Evolutionary conservation across 1,140 invertebrate genomes (phyloP), one percentile per base, ranked within the genome.

Genomic region (Aphidius ervi): DNA sequence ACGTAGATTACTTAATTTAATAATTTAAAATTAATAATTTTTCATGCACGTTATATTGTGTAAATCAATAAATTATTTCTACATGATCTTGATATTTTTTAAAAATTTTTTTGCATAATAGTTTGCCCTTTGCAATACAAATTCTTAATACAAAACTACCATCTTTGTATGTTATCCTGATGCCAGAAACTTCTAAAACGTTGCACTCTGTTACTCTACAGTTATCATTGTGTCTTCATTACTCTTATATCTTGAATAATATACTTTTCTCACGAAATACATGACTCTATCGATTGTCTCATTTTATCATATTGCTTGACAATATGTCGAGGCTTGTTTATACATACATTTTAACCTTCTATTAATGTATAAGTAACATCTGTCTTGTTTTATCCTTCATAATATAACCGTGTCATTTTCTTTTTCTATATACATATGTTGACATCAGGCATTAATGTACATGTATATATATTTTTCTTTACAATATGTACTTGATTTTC

Each of bases 141-240:
- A 39, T 58, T 42, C 48, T 41, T 40, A 6, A 16, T 20, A 20
- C 53, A 45, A 45, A 58, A 41, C 16, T 61, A 62, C 65, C 61
- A 64, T 57, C 56, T 54, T 9, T 63, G 67, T 67, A 74, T 80
- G 76, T 71, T 77, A 74, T 70, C 76, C 76, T 78, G 76, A 71
- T 79, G 67, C 57, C 68, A 57, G 70, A 70, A 75, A 77, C 70
- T 71, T 72, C 71, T 71, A 69, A 69, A 74, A 73, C 71, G 72
- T 75, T 74, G 74, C 72, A 77, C 76, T 79, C 75, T 76, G 75
- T 77, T 78, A 74, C 76, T 77, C 74, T 67, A 65, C 65, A 54
- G 69, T 67, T 65, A 56, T 67, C 70, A 55, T 56, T 56, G 46
- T 62, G 64, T 74, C 74, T 68, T 75, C 69, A 67, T 76, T 65